A percentile compares a stretch with the other conserved stretches of the same genome.
These are phyloP conservation scores for Platyscapa corneri DNA, from an alignment of 1,140 invertebrate genomes.

Conservation along the genomic window DNA sequence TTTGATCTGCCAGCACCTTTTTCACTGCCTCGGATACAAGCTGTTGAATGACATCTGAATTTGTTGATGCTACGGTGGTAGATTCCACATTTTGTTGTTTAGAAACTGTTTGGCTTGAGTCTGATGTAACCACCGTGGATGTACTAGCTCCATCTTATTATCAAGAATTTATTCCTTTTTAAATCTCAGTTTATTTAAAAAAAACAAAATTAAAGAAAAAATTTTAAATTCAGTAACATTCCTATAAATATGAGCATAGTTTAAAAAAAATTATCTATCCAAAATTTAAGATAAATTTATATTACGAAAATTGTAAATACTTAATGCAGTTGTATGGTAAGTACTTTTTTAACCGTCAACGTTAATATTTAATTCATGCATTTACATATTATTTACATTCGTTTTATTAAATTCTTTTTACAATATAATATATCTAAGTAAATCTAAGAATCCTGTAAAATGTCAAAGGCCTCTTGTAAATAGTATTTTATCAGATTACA, in stretches of 20 bases:
- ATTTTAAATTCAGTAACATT: neutral
- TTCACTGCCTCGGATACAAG: slow-evolving; percentile 74
- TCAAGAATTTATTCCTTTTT: slow-evolving; percentile 5
- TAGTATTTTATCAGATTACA: neutral
- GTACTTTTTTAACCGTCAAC: neutral
- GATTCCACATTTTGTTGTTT: slow-evolving; percentile 42
- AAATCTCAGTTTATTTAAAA: neutral
- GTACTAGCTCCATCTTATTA: slow-evolving; percentile 42
- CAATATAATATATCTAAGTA: neutral
- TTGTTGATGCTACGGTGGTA: slow-evolving; percentile 31
- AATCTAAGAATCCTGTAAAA: neutral
- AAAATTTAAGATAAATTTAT: too few relatives aligned
- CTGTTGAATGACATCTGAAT: slow-evolving; percentile 68
- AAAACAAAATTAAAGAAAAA: neutral
- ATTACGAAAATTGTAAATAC: neutral
- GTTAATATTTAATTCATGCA: neutral
- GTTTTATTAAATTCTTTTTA: neutral
- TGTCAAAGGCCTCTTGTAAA: neutral
- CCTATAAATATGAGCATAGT: neutral
- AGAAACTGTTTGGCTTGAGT: slow-evolving; percentile 10
- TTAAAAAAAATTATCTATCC: neutral
- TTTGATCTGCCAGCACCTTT: slow-evolving; percentile 71
- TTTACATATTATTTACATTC: neutral
- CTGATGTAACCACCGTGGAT: slow-evolving; percentile 24
- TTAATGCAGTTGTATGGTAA: neutral